Base-by-base conservation (phyloP, 2,888 invertebrate genomes). In the Spatulosminthurus flaviceps region DNA sequence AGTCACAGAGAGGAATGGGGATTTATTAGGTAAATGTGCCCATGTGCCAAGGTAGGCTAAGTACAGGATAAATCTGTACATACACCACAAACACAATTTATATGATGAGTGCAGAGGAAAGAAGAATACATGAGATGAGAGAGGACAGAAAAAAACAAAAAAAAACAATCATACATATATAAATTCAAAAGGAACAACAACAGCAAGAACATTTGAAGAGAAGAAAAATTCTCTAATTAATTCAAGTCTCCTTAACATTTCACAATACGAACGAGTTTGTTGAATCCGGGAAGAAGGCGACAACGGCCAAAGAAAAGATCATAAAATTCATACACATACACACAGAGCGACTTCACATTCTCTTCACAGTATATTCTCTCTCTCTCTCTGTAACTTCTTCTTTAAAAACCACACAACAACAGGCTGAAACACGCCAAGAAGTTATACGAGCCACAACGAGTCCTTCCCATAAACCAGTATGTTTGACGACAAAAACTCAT, bases 211-310 rank as follows among this genome's bases (percentile, higher is more conserved):
- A 51, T 13, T 19, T 13, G 1, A 19, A 51, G 51, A 51, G 51
- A n/a, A 67, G 67, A n/a, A 67, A 22, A 29, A 67, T 29, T 67
- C 28, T 28, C 29, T 67, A 67, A 67, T 67, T 67, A 67, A 67
- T 67, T 67, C 67, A 67, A 26, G 26, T 67, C 28, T 67, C 29
- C 29, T 67, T 16, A 67, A 67, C 29, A 67, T 67, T 28, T 13
- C 28, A 67, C 28, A 28, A 19, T 67, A 51, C 67, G 67, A 67
- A 67, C 67, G 29, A 67, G 67, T 67, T 67, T 67, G 26, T 67
- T 29, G 67, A 67, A 67, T 67, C 67, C 67, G 67, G 67, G 67
- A 67, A 67, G 26, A 81, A 78, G 51, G 51, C 51, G 51, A 51
- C 51, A 51, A 51, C 51, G 51, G 51, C 51, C 51, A 13, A 51